Base-by-base conservation (phyloP, 2,113 vertebrate genomes). In the Alethe castanea region DNA sequence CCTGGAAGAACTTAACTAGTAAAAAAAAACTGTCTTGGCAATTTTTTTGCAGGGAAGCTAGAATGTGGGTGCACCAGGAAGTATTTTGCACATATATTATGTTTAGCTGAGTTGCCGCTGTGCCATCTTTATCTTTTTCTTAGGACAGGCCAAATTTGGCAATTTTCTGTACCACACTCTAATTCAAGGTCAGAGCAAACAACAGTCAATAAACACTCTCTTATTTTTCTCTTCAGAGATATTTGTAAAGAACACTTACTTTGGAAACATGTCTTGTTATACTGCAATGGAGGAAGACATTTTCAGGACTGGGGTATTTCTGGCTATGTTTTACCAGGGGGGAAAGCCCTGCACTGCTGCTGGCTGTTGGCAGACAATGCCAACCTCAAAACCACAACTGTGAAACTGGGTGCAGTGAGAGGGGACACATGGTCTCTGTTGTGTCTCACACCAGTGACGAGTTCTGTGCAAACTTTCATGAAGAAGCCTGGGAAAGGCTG, bases 21-120 rank as follows among this genome's bases (percentile, higher is more conserved):
- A 59, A 88, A 94, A 95, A 95, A 94, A 77, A 59, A 71, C 48
- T 89, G 50, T 93, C 71, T 87, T 79, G 90, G 82, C 57, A 77
- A 81, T 73, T 87, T 86, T 86, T 88, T 94, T 56, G 40, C 67
- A 73, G 76, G 53, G 81, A 93, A 83, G 65, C 81, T 88, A 66
- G 72, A 79, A 59, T 42, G 79, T 89, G 92, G 78, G 73, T 74
- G 44, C 74, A 72, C 47, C 76, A 79, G 70, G 69, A 92, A 96
- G 76, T 12, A 79, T 67, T 97, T 92, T 88, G 73, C 69, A 93
- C 53, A 94, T 64, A 71, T 57, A 78, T 91, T 97, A 92, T 94
- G 40, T 92, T 97, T 94, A 91, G 91, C 91, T 94, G 81, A 94
- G 69, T 85, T 86, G 82, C 64, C 96, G 64, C 82, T 85, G 77